A percentile compares a stretch with the other conserved stretches of the same genome.
phyloP scores from a whole-genome alignment of 2,113 vertebrate species.

The Pachyramphus minor region DNA sequence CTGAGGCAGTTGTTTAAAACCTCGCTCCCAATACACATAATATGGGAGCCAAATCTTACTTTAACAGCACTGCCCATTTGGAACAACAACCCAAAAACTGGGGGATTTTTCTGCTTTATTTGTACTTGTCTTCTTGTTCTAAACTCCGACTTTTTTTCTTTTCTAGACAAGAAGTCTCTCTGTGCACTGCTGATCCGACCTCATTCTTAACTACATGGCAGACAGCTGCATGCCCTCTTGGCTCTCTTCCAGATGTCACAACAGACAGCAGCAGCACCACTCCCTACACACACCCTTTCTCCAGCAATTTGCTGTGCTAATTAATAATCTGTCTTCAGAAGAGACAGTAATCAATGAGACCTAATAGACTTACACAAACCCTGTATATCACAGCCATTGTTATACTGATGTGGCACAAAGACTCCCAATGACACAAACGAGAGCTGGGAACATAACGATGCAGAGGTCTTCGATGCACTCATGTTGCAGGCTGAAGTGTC shows the following conservation, averaged over 20 bases:
- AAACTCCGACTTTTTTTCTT: not conserved
- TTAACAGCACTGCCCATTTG: not conserved
- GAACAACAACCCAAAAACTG: not conserved
- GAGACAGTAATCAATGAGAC: not conserved
- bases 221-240: not conserved
- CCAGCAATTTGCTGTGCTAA: conserved; percentile 4
- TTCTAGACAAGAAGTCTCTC: not conserved
- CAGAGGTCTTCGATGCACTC: not conserved
- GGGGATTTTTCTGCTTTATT: not conserved
- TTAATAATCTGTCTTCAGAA: not conserved
- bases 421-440: not conserved
- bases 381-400: not conserved
- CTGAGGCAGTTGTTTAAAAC: not conserved
- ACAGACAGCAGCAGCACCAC: not conserved
- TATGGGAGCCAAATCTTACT: not conserved
- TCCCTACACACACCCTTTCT: not conserved
- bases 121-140: not conserved
- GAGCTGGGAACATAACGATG: not conserved
- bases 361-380: not conserved
- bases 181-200: fast-evolving
- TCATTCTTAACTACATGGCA: not conserved
- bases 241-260: not conserved
- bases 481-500: not conserved
- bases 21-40: not conserved
- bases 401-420: not conserved